A percentile compares a stretch with the other conserved stretches of the same genome.
Conservation (phyloP, 2,797 vertebrate species). For the Malacoctenus gilli region DNA sequence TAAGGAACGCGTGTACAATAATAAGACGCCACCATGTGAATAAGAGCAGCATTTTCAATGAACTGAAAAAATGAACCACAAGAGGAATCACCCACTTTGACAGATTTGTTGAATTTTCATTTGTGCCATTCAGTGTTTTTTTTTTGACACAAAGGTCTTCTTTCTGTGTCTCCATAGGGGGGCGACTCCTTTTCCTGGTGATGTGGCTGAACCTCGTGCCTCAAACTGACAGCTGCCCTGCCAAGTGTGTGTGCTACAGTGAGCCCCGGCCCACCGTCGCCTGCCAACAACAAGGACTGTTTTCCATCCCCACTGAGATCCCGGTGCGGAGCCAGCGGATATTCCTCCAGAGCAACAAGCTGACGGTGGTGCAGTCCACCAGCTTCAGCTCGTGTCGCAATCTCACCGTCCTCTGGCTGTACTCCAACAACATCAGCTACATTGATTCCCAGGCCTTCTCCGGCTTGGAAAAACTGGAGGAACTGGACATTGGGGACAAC, state of each 20-base stretch:
- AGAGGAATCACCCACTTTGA: slow-evolving; percentile 1
- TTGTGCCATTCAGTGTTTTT: slow-evolving; percentile 31
- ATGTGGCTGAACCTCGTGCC: slow-evolving; percentile 91
- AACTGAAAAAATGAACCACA: too few relatives aligned
- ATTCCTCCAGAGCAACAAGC: slow-evolving; percentile 96
- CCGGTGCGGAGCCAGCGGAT: slow-evolving; percentile 94
- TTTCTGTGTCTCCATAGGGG: slow-evolving; percentile 77
- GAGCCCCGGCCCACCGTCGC: slow-evolving; percentile 95
- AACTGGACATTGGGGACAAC: slow-evolving; percentile 97
- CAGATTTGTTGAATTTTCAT: slow-evolving; percentile 6
- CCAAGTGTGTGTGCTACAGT: slow-evolving; percentile 94
- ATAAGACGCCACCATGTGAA: too few relatives aligned
- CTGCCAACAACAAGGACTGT: slow-evolving; percentile 97
- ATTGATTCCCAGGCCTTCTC: slow-evolving; percentile 92
- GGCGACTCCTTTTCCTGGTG: slow-evolving; percentile 91
- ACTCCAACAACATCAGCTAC: slow-evolving; percentile 95
- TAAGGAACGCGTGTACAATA: too few relatives aligned
- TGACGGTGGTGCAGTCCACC: slow-evolving; percentile 88
- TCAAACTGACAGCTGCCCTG: slow-evolving; percentile 88
- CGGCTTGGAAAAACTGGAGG: slow-evolving; percentile 91
- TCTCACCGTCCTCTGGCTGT: slow-evolving; percentile 95
- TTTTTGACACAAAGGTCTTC: too few relatives aligned
- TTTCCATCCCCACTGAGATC: slow-evolving; percentile 90
- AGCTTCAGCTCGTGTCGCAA: slow-evolving; percentile 95
- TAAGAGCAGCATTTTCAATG: too few relatives aligned